Percentiles rank a stretch among this genome's conserved stretches.
Evolutionary conservation across 2,888 invertebrate genomes (phyloP).

Genomic region (Dryococelus australis): DNA sequence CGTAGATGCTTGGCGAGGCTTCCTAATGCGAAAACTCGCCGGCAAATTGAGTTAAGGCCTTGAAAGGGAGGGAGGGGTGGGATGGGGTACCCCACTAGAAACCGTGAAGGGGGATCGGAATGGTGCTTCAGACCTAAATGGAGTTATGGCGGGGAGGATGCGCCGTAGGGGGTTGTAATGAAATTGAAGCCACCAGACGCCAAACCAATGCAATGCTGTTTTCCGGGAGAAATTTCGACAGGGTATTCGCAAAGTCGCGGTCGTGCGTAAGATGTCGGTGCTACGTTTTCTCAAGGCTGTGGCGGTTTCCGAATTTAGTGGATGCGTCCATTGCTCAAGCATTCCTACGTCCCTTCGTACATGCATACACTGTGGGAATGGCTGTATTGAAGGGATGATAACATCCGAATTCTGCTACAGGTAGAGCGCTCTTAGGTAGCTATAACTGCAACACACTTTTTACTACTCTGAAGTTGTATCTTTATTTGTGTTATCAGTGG

Average conservation of each 20-base stretch:
- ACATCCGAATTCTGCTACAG: too few species aligned
- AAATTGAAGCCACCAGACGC: slow-evolving; percentile 29
- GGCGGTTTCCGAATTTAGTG: too few species aligned
- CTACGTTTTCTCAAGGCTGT: too few species aligned
- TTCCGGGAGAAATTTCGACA: background rate
- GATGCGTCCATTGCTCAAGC: too few species aligned
- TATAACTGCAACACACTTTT: too few species aligned
- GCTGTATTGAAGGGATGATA: too few species aligned
- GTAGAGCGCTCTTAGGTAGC: too few species aligned
- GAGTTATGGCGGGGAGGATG: background rate
- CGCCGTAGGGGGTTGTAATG: slow-evolving; percentile 18
- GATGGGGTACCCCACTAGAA: background rate
- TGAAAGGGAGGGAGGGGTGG: slow-evolving; percentile 25
- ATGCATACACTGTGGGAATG: too few species aligned
- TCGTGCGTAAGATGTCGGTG: too few species aligned
- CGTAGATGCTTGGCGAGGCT: background rate
- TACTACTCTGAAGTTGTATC: too few species aligned
- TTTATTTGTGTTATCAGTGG: too few species aligned
- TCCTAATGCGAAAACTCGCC: slow-evolving; percentile 37
- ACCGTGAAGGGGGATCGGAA: background rate
- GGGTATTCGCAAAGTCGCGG: background rate
- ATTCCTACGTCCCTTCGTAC: too few species aligned
- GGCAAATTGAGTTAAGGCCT: slow-evolving; percentile 39
- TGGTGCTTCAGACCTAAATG: slow-evolving; percentile 24
- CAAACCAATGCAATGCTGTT: slow-evolving; percentile 23